Conservation (phyloP, 2,888 invertebrate species). For the Oscheius sp. region DNA sequence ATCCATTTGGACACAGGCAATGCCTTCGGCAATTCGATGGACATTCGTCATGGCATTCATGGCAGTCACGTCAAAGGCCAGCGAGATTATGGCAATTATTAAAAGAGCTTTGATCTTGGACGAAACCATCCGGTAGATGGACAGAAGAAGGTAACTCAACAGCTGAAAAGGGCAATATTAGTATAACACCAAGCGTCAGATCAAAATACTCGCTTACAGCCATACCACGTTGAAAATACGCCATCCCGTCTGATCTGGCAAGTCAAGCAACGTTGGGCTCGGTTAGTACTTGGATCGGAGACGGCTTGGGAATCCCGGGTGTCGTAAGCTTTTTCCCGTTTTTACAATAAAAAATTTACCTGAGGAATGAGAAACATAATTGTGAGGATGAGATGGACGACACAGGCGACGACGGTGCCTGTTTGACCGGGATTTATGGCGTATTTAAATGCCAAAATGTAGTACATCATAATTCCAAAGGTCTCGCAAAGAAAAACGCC, state of each 20-base stretch:
- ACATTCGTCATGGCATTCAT: conserved; percentile 62
- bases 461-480: conserved; percentile 61
- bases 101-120: conserved; percentile 47
- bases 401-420: conserved; percentile 50
- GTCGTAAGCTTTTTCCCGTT: too few species aligned
- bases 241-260: too few species aligned
- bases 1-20: conserved; percentile 61
- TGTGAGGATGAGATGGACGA: conserved; percentile 50
- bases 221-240: too few species aligned
- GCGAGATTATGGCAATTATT: conserved; percentile 43
- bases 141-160: conserved; percentile 52
- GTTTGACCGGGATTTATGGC: conserved; percentile 46
- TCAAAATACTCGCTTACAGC: too few species aligned
- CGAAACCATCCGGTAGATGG: conserved; percentile 48
- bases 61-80: conserved; percentile 56
- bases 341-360: neutral
- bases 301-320: too few species aligned
- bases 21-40: conserved; percentile 57
- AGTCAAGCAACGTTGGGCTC: too few species aligned
- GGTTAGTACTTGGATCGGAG: too few species aligned
- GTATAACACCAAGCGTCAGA: too few species aligned
- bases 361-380: conserved; percentile 54
- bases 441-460: conserved; percentile 60
- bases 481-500: conserved; percentile 50
- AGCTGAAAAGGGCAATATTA: neutral